Evolutionary conservation across 2,113 vertebrate genomes (phyloP).

Genomic region (Isichthys henryi): DNA sequence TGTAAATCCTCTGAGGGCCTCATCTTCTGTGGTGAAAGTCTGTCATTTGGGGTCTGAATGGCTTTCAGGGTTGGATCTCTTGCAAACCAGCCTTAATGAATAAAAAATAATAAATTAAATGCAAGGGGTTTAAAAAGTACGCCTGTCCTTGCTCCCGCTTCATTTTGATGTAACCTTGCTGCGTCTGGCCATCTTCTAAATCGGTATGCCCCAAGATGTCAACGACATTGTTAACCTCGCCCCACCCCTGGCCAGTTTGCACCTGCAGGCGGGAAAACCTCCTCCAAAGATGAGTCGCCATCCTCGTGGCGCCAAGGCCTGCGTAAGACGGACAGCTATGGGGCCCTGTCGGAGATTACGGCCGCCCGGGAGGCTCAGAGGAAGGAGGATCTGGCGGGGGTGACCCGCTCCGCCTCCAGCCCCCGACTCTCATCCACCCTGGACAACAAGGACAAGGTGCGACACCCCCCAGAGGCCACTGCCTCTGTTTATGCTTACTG

Average conservation of each 20-base stretch:
- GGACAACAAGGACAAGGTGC: slow-evolving; percentile 95
- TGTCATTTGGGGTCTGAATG: background rate
- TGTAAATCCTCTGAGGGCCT: background rate
- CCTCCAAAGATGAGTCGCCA: slow-evolving; percentile 90
- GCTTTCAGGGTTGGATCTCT: background rate
- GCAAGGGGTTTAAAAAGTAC: background rate
- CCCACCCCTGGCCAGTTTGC: slow-evolving; percentile 58
- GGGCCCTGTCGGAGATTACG: slow-evolving; percentile 90
- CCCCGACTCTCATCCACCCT: slow-evolving; percentile 89
- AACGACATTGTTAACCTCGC: background rate
- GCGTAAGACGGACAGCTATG: slow-evolving; percentile 95
- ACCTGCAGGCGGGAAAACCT: slow-evolving; percentile 70
- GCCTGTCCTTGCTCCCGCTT: background rate
- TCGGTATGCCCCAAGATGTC: background rate
- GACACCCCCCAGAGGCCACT: too few species aligned
- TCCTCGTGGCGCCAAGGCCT: slow-evolving; percentile 88
- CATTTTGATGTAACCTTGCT: background rate
- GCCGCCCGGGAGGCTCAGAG: slow-evolving; percentile 90
- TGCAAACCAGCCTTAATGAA: background rate
- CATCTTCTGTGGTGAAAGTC: background rate
- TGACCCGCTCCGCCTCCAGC: slow-evolving; percentile 95
- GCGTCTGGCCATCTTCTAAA: background rate
- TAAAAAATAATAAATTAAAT: background rate
- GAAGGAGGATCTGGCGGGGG: slow-evolving; percentile 84
- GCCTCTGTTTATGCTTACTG: background rate